Evolutionary conservation across 2,888 invertebrate genomes (phyloP).

Genomic region (Eledona agricola): DNA sequence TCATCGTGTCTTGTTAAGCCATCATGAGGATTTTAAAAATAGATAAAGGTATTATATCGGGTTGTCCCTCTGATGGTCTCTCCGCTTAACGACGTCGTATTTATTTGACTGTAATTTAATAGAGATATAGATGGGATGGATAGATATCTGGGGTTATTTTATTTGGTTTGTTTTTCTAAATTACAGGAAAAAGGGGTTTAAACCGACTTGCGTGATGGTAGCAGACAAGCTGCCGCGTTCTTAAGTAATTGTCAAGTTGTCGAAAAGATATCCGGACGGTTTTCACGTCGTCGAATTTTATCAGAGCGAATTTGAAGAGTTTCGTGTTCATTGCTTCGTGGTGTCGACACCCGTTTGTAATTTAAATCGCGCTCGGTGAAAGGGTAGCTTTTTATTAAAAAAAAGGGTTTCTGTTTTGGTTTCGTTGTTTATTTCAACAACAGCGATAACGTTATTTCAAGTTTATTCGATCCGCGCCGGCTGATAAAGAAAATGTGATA

Average conservation of each 20-base stretch:
- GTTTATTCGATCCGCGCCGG: no score
- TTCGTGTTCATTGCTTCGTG: neutral
- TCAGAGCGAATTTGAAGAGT: neutral
- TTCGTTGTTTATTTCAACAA: no score
- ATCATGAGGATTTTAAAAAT: conserved; percentile 42
- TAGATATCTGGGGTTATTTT: conserved; percentile 36
- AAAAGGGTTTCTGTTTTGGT: no score
- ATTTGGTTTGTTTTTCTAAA: conserved; percentile 42
- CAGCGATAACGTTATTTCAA: no score
- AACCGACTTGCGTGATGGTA: conserved; percentile 51
- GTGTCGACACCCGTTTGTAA: neutral
- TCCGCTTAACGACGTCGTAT: conserved; percentile 46
- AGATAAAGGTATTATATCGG: conserved; percentile 22
- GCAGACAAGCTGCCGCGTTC: conserved; percentile 1
- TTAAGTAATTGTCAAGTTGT: neutral
- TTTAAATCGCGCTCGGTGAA: no score
- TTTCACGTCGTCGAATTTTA: conserved; percentile 1
- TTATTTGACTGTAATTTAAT: conserved; percentile 42
- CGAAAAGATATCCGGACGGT: conserved; percentile 1
- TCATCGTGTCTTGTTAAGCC: conserved; percentile 48
- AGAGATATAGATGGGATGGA: conserved; percentile 42
- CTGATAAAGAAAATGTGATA: no score
- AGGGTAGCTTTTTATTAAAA: no score
- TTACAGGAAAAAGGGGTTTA: conserved; percentile 26
- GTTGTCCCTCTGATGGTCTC: conserved; percentile 28